Base-by-base conservation (phyloP, 2,797 vertebrate species). In the Amazona ochrocephala region DNA sequence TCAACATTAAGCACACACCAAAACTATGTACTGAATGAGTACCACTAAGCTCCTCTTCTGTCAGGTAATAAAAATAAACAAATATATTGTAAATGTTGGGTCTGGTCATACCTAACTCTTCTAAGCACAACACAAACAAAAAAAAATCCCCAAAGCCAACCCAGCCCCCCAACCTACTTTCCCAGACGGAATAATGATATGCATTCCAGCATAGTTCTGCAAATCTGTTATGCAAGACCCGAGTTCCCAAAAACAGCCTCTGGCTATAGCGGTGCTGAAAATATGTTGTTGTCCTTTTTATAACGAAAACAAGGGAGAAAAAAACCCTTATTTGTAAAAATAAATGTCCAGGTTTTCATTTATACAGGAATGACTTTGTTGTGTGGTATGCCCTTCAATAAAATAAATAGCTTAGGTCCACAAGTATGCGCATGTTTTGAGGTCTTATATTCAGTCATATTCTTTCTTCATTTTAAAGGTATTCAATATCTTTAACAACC, bases 331-430 rank as follows among this genome's bases (percentile, higher is more conserved):
- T 95, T 96, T 95, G 72, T 95, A 89, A 88, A 97, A 97, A 94
- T 86, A 96, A 97, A 95, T 29, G 67, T 41, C 81, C 96, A 93
- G 89, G 73, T 95, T 98, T 97, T 97, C 87, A 96, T 97, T 97
- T 97, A 90, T 91, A 82, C 61, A 92, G 80, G 83, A 82, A 95
- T 96, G 78, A 76, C 93, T 96, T 97, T 97, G 77, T 93, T 65
- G 60, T 80, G 81, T 88, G 73, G 70, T 84, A 96, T 97, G 85
- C 13, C 81, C 89, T 97, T 97, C 82, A 94, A 97, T 96, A 96
- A 94, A 96, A 95, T 81, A 92, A 84, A 84, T 56, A 96, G 73
- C 94, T 97, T 97, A 95, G 26, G 58, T 85, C 90, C 83, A 62
- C 37, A 10, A 96, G 48, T 68, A 48, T 80, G 48, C 75, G 75